These are phyloP conservation scores for Caenorhabditis sp. DNA, from an alignment of 2,888 invertebrate genomes.

Conservation along the genomic window DNA sequence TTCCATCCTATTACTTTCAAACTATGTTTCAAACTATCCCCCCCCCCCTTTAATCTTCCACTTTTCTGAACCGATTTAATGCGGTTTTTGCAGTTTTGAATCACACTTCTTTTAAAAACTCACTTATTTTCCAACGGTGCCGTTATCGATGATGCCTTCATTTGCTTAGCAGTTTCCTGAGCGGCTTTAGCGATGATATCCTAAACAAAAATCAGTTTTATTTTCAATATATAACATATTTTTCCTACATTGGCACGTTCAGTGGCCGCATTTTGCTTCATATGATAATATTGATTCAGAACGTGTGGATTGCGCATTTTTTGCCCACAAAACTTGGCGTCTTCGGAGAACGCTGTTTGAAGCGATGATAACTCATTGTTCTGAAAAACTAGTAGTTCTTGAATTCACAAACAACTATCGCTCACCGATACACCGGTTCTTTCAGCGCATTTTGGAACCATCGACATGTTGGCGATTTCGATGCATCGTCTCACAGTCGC, in stretches of 20 bases:
- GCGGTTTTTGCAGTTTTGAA: too few relatives aligned
- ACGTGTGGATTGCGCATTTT: constrained; percentile 29
- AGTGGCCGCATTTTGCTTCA: neutral
- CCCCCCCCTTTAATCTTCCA: too few relatives aligned
- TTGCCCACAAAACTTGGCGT: constrained; percentile 24
- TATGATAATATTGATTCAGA: constrained; percentile 22
- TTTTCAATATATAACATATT: neutral
- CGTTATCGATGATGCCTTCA: neutral
- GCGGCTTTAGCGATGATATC: neutral
- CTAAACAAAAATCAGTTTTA: neutral
- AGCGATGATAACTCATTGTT: constrained; percentile 14
- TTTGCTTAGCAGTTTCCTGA: neutral
- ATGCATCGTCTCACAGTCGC: constrained; percentile 38
- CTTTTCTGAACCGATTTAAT: too few relatives aligned
- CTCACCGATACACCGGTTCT: constrained; percentile 31
- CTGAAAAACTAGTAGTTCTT: constrained; percentile 16
- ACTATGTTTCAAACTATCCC: too few relatives aligned
- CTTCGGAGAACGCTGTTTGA: constrained; percentile 20
- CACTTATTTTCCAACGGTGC: neutral
- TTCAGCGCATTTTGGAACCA: constrained; percentile 33
- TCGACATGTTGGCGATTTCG: constrained; percentile 27
- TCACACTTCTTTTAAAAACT: too few relatives aligned
- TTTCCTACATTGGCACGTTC: neutral
- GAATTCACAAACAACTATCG: neutral
- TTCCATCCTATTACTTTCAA: too few relatives aligned